Conservation (phyloP, 2,113 vertebrate genomes). For the Myrmecobius fasciatus region DNA sequence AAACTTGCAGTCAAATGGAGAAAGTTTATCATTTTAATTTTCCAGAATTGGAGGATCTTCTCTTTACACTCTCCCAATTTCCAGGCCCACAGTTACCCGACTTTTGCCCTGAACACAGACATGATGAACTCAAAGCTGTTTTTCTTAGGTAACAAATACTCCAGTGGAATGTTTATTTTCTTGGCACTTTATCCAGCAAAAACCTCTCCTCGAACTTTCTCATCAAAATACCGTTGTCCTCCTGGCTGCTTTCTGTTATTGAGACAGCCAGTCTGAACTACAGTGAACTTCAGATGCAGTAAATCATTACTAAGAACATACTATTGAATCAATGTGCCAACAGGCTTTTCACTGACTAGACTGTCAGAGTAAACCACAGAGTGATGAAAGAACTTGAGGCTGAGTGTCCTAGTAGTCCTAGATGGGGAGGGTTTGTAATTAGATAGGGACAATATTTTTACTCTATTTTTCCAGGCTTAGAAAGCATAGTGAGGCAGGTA, state of each 20-base stretch:
- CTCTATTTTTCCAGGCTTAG: neutral
- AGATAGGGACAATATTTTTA: neutral
- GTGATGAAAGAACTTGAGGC: rapidly evolving
- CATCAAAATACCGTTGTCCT: neutral
- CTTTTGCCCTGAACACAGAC: neutral
- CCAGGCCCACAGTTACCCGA: no score
- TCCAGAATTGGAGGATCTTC: neutral
- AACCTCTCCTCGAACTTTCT: neutral
- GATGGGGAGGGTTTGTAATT: neutral
- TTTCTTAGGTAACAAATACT: neutral
- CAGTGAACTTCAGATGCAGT: neutral
- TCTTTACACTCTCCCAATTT: neutral
- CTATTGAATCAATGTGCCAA: neutral
- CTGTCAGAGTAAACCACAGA: neutral
- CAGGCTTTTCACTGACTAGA: no score
- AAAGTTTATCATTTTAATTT: neutral
- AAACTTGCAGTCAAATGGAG: neutral
- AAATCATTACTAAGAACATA: neutral
- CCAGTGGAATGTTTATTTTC: neutral
- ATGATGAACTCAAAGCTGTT: neutral
- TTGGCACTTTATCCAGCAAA: neutral
- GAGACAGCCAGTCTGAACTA: neutral
- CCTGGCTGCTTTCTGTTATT: neutral
- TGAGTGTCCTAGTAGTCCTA: neutral
- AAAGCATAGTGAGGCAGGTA: neutral